Evolutionary conservation across 1,140 invertebrate genomes (phyloP), one percentile per base, ranked within the genome.

Genomic region (Drosophila tani): DNA sequence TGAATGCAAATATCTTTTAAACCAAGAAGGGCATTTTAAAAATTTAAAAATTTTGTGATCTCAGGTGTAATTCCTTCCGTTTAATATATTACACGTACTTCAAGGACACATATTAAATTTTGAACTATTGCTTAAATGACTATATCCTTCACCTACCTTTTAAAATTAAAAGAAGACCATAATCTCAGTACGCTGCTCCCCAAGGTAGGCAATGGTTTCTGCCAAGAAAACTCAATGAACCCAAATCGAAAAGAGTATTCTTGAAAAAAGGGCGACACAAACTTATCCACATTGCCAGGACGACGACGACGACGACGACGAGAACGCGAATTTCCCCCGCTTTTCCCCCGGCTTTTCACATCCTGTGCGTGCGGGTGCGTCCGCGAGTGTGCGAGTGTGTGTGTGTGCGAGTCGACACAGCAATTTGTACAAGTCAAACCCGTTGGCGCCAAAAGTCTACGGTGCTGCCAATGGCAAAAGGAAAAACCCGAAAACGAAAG

Each of bases 391-490:
- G 51, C 67, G 56, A 62, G 41, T 78, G 53, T 62, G 43, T 69
- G 69, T 69, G 40, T 56, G 24, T 71, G 70, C 73, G 58, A 69
- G 71, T 85, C 83, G 86, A 81, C 85, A 90, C 85, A 90, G 86
- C 85, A 85, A 90, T 90, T 90, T 90, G 81, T 90, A 80, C 86
- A 90, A 90, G 85, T 90, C 85, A 90, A 90, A 85, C 62, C 71
- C 82, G 71, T 91, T 90, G 85, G 85, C 85, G 85, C 85, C 85
- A 82, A 82, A 91, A 91, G 85, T 90, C 85, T 90, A 85, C 79
- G 79, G 77, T 68, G 76, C 81, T 83, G 76, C 79, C 75, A 85
- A 73, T 65, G 67, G 77, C 70, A 88, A 88, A 81, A 85, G 67
- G 78, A 73, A 86, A 76, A 75, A 58, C 46, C 45, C 75, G 62